These are phyloP conservation scores for Linyphia triangularis DNA, from an alignment of 2,888 invertebrate species.

Conservation along the genomic window DNA sequence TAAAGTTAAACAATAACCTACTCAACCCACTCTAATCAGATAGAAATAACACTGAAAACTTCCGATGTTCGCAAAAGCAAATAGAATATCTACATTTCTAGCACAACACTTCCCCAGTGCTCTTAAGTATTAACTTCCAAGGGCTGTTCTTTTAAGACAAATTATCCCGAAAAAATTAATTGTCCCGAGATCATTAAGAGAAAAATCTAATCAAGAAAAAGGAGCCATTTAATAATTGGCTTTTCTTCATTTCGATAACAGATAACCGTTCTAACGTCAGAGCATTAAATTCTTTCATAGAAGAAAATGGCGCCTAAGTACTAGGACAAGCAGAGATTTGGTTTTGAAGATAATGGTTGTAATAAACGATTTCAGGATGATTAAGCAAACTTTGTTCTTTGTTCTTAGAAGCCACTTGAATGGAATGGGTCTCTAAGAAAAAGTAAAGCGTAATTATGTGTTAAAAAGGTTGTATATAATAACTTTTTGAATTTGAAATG, in stretches of 20 bases:
- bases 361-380: conserved; percentile 12
- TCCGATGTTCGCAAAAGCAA: neutral
- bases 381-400: conserved; percentile 14
- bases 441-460: too few relatives aligned
- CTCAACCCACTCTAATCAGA: neutral
- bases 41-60: neutral
- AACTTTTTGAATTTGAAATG: too few relatives aligned
- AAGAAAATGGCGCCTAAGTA: conserved; percentile 24
- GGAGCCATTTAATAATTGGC: conserved; percentile 26
- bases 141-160: neutral
- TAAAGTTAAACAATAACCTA: neutral
- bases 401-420: neutral
- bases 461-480: too few relatives aligned
- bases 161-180: conserved; percentile 15
- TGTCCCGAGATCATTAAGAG: neutral
- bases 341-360: conserved; percentile 10
- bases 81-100: neutral
- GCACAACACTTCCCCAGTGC: neutral
- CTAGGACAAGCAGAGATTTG: conserved; percentile 3
- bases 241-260: neutral
- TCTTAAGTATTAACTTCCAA: neutral
- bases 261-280: conserved; percentile 12
- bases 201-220: conserved; percentile 18
- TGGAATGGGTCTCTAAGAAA: too few relatives aligned
- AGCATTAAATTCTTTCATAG: conserved; percentile 21